phyloP scores from a whole-genome alignment of 2,113 vertebrate species.

The Scalopus aquaticus region DNA sequence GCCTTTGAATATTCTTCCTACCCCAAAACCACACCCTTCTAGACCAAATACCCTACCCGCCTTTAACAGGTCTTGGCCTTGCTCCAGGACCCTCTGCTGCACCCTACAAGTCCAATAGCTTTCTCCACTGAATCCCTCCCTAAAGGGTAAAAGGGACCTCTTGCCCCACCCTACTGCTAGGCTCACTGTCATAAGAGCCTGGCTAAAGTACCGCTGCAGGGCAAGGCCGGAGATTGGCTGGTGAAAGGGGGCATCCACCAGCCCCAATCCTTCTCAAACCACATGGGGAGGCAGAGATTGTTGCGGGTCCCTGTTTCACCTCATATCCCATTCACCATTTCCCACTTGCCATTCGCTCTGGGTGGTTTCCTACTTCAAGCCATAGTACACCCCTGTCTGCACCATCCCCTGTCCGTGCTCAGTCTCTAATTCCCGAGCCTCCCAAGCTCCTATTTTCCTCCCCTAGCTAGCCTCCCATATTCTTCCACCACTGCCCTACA shows the following conservation, averaged over 20 bases:
- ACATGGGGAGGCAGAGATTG: background rate
- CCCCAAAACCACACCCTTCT: background rate
- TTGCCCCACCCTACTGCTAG: background rate
- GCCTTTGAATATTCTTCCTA: background rate
- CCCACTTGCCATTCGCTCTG: background rate
- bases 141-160: background rate
- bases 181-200: background rate
- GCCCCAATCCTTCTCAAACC: background rate
- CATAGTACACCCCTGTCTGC: background rate
- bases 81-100: background rate
- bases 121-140: background rate
- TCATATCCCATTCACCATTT: background rate
- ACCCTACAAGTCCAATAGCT: background rate
- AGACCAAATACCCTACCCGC: background rate
- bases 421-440: background rate
- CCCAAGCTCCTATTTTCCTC: background rate
- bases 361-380: background rate
- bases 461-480: background rate
- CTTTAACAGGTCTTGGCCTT: background rate
- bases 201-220: background rate
- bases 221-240: background rate
- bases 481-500: background rate
- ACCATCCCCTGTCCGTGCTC: background rate
- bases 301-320: background rate
- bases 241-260: background rate